Evolutionary conservation across 1,140 invertebrate species (phyloP), one percentile per base, ranked within the genome.

Genomic region (Oncopodura yosiiana): DNA sequence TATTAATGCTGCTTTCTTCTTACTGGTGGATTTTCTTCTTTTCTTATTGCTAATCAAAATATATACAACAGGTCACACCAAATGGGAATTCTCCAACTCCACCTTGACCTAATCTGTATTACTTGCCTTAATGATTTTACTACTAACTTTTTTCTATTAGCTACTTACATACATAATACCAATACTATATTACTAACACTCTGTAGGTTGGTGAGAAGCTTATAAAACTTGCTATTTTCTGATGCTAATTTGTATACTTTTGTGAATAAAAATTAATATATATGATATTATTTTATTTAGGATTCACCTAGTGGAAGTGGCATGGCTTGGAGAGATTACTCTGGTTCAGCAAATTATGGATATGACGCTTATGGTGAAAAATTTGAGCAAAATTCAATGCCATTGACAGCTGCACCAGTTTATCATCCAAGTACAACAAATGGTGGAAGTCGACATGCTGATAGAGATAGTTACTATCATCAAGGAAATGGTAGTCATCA

Each of bases 301-400:
- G 51, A 49, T 23, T 55, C 57, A 19, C 61, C 56, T 16, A 55
- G 54, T 42, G 58, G 61, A 8, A 55, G 55, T 8, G 62, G 58
- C 14, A 63, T 60, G 58, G 54, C 58, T 11, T 63, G 62, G 62
- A 21, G 62, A 38, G 62, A 63, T 43, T 63, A 63, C 23, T 60
- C 62, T 0, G 57, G 60, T 37, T 60, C 61, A 3, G n/a, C n/a
- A n/a, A 63, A 63, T 26, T 63, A 63, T 26, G 62, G 58, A 3
- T 63, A 61, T 36, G 62, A 63, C 38, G 62, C 53, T n/a, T 63
- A 60, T 49, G 58, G 58, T 21, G 62, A 63, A 36, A 60, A 63
- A 27, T 21, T n/a, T 16, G 23, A 39, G 34, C 29, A 12, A 16
- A 62, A 62, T 26, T 37, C 51, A 11, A 56, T 60, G 53, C 61